Evolutionary conservation across 2,888 invertebrate genomes (phyloP), one percentile per base, ranked within the genome.

Genomic region (Morinoia aosen): DNA sequence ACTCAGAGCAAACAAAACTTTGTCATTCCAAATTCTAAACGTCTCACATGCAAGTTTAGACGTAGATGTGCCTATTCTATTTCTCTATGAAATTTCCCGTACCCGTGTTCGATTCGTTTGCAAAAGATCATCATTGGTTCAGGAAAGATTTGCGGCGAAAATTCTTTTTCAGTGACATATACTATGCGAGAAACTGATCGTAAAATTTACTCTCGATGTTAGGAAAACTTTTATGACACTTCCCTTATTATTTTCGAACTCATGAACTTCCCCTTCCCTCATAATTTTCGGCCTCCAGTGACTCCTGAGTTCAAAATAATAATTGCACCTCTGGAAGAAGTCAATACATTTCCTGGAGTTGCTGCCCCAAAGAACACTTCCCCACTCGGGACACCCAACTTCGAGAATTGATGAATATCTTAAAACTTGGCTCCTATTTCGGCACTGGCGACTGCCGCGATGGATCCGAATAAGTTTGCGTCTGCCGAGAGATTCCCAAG

Each of bases 341-440:
- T 76, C 76, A 33, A 76, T 76, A 76, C 76, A 33, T 76, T 76
- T 76, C 76, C 76, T 76, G 19, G 76, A 76, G 19, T 76, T 76
- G 76, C 76, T 76, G 76, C 76, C 76, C 76, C 76, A 25, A 48
- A 76, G 76, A 76, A 61, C 33, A 76, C 76, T 76, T 76, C 76
- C 25, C 76, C 76, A 76, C 25, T 76, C 25, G 76, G 76, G 76
- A 76, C 76, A 76, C 25, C 19, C 25, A 76, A 76, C 76, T 76
- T 76, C 25, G 25, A 76, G 76, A 76, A 76, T 76, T 76, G 76
- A 76, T 76, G 76, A 76, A 76, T 76, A 76, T 76, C 76, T 76
- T 76, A 76, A 76, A 76, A 76, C 76, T 76, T 76, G 2, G 76
- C 76, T 76, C 76, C 76, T 76, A 76, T 76, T 76, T 76, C 33